Conservation (phyloP, 2,113 vertebrate species). For the Pluvianellus socialis region DNA sequence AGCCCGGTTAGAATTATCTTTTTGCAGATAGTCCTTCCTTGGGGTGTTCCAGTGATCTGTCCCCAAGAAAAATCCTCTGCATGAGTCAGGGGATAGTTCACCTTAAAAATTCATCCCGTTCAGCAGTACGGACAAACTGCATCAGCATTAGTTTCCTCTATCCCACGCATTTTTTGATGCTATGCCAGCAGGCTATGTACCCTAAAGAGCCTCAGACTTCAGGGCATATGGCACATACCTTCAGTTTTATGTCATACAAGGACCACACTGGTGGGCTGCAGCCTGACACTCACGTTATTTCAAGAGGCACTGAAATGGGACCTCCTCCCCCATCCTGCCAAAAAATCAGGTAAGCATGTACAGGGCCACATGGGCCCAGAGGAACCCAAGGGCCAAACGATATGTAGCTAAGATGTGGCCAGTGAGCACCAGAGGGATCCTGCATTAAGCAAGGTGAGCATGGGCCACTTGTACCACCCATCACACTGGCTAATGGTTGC, state of each 20-base stretch:
- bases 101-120: background rate
- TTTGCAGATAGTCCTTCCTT: background rate
- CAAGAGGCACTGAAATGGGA: background rate
- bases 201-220: background rate
- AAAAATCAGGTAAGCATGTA: background rate
- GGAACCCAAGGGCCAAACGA: background rate
- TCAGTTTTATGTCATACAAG: background rate
- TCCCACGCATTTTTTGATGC: background rate
- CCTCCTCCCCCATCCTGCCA: background rate
- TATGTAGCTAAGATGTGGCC: accelerated
- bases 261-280: background rate
- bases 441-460: background rate
- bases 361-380: background rate
- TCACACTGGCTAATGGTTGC: accelerated
- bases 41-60: background rate
- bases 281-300: background rate
- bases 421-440: background rate
- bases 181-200: background rate
- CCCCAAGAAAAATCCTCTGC: background rate
- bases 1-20: background rate
- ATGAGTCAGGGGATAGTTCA: background rate
- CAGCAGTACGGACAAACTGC: background rate
- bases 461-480: accelerated
- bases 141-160: background rate
- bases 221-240: background rate